Evolutionary conservation across 2,888 invertebrate genomes (phyloP).

Genomic region (Epistrophella euchroma): DNA sequence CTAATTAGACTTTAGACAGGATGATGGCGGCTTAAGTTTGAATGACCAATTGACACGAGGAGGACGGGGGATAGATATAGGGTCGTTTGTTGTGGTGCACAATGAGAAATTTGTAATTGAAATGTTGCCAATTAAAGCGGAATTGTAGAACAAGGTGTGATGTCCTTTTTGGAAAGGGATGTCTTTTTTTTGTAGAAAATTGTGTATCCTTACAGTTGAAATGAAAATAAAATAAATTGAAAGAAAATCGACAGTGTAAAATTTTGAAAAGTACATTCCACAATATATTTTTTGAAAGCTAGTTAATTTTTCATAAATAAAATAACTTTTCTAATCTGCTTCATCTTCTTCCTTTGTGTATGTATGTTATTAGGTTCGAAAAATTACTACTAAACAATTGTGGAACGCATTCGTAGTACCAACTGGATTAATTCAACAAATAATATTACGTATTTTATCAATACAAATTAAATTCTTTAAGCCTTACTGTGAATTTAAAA

Average conservation of each 20-base stretch:
- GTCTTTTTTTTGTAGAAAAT: not conserved
- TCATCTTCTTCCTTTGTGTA: no score
- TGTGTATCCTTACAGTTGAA: not conserved
- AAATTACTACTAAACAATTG: no score
- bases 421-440: no score
- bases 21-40: conserved; percentile 10
- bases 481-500: no score
- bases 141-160: not conserved
- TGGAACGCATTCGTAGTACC: no score
- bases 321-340: no score
- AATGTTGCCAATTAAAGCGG: conserved; percentile 19
- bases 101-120: conserved; percentile 28
- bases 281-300: no score
- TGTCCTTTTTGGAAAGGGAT: not conserved
- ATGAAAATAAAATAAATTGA: not conserved
- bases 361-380: no score
- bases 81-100: not conserved
- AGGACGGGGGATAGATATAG: not conserved
- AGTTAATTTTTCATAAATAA: no score
- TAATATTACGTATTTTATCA: no score
- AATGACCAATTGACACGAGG: conserved; percentile 54
- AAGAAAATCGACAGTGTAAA: not conserved
- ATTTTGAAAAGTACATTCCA: not conserved
- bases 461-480: no score
- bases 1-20: conserved; percentile 58